A percentile compares a stretch with the other conserved stretches of the same genome.
Conservation (phyloP, 2,797 vertebrate genomes). For the Sphenodon punctatus region DNA sequence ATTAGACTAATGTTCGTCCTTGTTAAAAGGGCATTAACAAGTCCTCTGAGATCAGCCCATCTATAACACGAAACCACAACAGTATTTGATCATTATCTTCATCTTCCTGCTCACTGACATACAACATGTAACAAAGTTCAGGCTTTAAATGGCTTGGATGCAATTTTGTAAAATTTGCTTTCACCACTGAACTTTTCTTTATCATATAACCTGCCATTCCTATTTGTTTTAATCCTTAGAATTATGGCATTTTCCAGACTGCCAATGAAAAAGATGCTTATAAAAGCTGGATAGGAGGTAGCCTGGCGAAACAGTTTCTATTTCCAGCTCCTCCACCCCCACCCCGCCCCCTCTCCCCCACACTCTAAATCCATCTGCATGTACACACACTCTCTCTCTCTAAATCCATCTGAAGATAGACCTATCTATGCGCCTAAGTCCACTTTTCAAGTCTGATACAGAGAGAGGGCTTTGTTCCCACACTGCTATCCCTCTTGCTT, state of each 20-base stretch:
- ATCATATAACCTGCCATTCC: neutral
- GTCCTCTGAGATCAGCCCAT: neutral
- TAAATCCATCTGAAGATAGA: too few species aligned
- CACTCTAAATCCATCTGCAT: too few species aligned
- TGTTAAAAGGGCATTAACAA: neutral
- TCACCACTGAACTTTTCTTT: neutral
- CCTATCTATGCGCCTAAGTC: neutral
- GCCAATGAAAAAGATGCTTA: neutral
- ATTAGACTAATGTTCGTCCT: neutral
- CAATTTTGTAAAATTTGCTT: neutral
- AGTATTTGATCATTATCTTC: neutral
- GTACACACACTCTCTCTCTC: too few species aligned
- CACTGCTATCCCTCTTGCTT: neutral
- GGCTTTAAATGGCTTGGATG: neutral
- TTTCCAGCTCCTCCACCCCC: neutral
- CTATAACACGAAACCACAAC: neutral
- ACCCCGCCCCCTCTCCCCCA: too few species aligned
- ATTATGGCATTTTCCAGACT: neutral
- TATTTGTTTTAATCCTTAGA: neutral
- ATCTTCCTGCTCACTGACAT: fast-evolving
- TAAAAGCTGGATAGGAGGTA: neutral
- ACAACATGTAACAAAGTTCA: fast-evolving
- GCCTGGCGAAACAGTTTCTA: neutral
- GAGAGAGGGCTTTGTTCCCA: neutral
- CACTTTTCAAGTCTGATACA: neutral